Evolutionary conservation across 2,888 invertebrate genomes (phyloP).

Genomic region (Myathropa florea): DNA sequence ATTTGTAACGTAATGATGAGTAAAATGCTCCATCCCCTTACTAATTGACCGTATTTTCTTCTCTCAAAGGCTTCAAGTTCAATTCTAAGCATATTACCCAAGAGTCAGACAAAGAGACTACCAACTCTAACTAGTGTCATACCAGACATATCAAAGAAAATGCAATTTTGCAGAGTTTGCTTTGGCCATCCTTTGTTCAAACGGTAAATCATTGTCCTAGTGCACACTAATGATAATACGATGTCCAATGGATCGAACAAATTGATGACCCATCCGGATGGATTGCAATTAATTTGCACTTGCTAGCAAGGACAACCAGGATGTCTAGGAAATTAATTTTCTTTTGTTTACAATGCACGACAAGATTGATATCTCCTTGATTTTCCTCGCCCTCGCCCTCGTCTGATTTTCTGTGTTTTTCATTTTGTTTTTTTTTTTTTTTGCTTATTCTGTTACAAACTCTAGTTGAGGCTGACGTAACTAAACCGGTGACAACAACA

Average conservation of each 20-base stretch:
- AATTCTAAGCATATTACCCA: too few species aligned
- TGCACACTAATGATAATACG: constrained; percentile 54
- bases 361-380: constrained; percentile 32
- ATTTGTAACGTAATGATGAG: too few species aligned
- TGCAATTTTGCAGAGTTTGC: constrained; percentile 50
- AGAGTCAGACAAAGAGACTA: too few species aligned
- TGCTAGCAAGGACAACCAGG: constrained; percentile 33
- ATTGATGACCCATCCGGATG: constrained; percentile 58
- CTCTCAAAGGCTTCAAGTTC: too few species aligned
- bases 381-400: not conserved
- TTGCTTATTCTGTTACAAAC: constrained; percentile 17
- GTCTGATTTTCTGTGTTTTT: not conserved
- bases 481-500: constrained; percentile 16
- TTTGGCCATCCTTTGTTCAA: constrained; percentile 30
- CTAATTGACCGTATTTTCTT: too few species aligned
- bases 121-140: too few species aligned
- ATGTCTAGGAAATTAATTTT: constrained; percentile 47
- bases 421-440: not conserved
- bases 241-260: constrained; percentile 55
- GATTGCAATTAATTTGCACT: constrained; percentile 68
- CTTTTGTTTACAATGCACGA: constrained; percentile 44
- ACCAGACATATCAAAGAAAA: constrained; percentile 54
- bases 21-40: too few species aligned
- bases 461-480: constrained; percentile 25
- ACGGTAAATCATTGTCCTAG: constrained; percentile 46